A percentile compares a stretch with the other conserved stretches of the same genome.
phyloP scores from a whole-genome alignment of 2,113 vertebrate genomes.

The Triplophysa rosa region DNA sequence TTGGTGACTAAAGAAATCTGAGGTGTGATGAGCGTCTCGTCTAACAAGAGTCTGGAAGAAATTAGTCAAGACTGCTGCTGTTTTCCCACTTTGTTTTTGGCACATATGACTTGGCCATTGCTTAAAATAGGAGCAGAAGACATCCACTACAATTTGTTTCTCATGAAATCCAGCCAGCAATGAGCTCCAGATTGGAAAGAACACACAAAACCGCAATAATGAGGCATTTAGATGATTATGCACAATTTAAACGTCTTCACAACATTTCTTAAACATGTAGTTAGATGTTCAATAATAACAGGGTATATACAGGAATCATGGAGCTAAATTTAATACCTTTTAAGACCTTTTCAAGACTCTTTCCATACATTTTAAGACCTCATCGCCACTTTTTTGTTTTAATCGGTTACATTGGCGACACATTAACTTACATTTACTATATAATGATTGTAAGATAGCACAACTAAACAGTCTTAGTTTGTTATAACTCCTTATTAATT shows the following conservation, averaged over 20 bases:
- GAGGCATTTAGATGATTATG: neutral
- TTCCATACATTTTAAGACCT: too few relatives aligned
- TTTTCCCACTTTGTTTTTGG: slow-evolving; percentile 24
- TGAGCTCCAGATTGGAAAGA: slow-evolving; percentile 3
- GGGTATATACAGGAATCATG: too few relatives aligned
- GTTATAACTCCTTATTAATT: too few relatives aligned
- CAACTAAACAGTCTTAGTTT: too few relatives aligned
- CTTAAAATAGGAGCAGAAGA: slow-evolving; percentile 29
- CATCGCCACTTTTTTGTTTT: too few relatives aligned
- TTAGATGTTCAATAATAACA: too few relatives aligned
- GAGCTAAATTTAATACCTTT: too few relatives aligned
- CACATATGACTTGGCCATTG: neutral
- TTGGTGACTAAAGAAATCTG: neutral
- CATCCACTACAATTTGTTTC: slow-evolving; percentile 17
- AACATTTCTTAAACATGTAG: too few relatives aligned
- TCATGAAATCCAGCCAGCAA: slow-evolving; percentile 12
- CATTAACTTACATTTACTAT: too few relatives aligned
- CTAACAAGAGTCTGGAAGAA: neutral
- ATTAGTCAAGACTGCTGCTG: neutral
- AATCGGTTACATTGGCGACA: too few relatives aligned
- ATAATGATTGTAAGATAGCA: too few relatives aligned
- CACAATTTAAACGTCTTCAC: neutral
- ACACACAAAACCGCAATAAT: neutral
- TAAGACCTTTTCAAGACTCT: too few relatives aligned
- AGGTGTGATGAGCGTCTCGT: slow-evolving; percentile 6